Percentiles rank a stretch among this genome's conserved stretches.
These are phyloP conservation scores for Hippocampus mohnikei DNA, from an alignment of 2,113 vertebrate genomes.

Conservation along the genomic window DNA sequence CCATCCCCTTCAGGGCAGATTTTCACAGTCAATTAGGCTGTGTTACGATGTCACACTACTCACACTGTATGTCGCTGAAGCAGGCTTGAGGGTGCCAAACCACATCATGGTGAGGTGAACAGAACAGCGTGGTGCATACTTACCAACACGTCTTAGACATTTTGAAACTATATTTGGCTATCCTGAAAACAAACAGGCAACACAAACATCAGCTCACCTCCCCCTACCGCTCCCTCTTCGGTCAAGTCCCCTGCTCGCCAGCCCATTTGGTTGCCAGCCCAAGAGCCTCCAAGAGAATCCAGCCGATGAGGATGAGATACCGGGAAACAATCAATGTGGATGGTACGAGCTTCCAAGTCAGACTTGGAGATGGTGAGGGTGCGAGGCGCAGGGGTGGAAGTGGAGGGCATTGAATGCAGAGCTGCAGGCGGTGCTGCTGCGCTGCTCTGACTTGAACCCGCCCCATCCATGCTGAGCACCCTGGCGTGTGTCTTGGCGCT, in stretches of 20 bases:
- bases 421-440: conserved; percentile 48
- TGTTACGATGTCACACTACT: too few species aligned
- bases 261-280: conserved; percentile 78
- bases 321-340: conserved; percentile 64
- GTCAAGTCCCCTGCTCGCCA: conserved; percentile 75
- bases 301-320: conserved; percentile 71
- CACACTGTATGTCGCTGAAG: neutral
- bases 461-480: conserved; percentile 85
- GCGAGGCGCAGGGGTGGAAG: conserved; percentile 65
- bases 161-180: neutral
- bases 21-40: too few species aligned
- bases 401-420: conserved; percentile 66
- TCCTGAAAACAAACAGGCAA: neutral
- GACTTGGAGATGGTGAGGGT: conserved; percentile 84
- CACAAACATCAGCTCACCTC: conserved; percentile 70
- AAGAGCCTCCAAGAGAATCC: conserved; percentile 73
- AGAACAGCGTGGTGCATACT: neutral
- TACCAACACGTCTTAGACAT: neutral
- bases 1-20: too few species aligned
- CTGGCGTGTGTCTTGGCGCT: conserved; percentile 87
- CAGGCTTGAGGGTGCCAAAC: neutral
- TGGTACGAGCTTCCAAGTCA: conserved; percentile 78
- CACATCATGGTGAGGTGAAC: neutral
- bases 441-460: conserved; percentile 64
- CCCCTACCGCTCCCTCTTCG: conserved; percentile 84